Evolutionary conservation across 2,113 vertebrate species (phyloP).

Genomic region (Odontesthes bonariensis): DNA sequence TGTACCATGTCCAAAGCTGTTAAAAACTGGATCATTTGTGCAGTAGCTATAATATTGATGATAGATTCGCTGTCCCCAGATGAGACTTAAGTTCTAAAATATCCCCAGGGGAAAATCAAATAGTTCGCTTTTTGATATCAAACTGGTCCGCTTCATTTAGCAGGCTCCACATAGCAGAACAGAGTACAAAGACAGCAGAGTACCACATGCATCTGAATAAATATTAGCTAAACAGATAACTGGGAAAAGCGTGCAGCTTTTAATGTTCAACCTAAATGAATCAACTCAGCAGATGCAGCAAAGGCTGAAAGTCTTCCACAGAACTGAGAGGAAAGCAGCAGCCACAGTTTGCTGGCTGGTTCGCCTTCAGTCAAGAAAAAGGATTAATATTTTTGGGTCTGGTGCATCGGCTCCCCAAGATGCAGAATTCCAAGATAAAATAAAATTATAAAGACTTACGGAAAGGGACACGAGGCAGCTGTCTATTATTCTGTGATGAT

Average conservation of each 20-base stretch:
- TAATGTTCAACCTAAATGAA: conserved; percentile 42
- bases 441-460: too few species aligned
- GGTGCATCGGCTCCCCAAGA: too few species aligned
- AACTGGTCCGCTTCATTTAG: conserved; percentile 14
- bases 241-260: conserved; percentile 6
- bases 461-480: too few species aligned
- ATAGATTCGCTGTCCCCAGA: conserved; percentile 22
- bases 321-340: not conserved
- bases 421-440: too few species aligned
- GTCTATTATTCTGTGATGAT: too few species aligned
- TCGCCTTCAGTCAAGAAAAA: conserved; percentile 8
- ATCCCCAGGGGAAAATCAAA: not conserved
- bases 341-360: not conserved
- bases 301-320: not conserved
- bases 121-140: not conserved
- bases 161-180: not conserved
- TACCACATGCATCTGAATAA: conserved; percentile 22
- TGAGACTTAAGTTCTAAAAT: conserved; percentile 23
- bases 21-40: conserved; percentile 11
- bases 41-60: not conserved
- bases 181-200: conserved; percentile 6
- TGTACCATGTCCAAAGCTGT: not conserved
- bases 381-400: too few species aligned
- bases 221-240: conserved; percentile 34
- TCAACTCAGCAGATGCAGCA: conserved; percentile 12